Conservation (phyloP, 2,888 invertebrate genomes). For the Tenthredo distinguenda region DNA sequence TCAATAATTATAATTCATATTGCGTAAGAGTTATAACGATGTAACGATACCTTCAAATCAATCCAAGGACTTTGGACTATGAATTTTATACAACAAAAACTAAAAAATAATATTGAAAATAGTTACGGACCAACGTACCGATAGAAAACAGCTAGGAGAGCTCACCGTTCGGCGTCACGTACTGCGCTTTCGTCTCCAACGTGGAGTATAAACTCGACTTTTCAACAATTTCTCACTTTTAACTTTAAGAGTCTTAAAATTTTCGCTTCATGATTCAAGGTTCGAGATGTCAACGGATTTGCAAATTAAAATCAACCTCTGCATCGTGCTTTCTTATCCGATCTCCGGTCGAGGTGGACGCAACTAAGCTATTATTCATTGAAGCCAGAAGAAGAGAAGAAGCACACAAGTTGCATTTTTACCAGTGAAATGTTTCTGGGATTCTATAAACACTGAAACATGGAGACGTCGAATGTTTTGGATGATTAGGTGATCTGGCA, state of each 20-base stretch:
- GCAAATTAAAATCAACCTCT: not conserved
- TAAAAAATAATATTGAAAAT: not conserved
- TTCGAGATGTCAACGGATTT: not conserved
- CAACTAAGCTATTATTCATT: too few species aligned
- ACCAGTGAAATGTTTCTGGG: not conserved
- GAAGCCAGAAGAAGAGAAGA: not conserved
- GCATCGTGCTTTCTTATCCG: too few species aligned
- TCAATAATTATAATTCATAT: constrained; percentile 55
- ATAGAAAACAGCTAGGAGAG: constrained; percentile 33
- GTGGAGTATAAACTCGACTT: constrained; percentile 28
- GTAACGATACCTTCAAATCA: not conserved
- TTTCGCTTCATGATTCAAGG: not conserved
- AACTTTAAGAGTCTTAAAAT: not conserved
- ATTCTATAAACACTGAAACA: not conserved
- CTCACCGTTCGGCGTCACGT: constrained; percentile 42
- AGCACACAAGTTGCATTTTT: not conserved
- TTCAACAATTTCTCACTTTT: constrained; percentile 33
- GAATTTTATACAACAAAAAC: not conserved
- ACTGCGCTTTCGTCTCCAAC: not conserved
- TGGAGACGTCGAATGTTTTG: not conserved
- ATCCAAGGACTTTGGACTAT: not conserved
- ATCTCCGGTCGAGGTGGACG: too few species aligned
- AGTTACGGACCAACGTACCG: not conserved
- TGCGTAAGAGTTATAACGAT: not conserved
- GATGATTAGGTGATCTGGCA: not conserved